Percentiles rank a stretch among this genome's conserved stretches.
Conservation (phyloP, 2,797 vertebrate species). For the Phoxinus dragarum region DNA sequence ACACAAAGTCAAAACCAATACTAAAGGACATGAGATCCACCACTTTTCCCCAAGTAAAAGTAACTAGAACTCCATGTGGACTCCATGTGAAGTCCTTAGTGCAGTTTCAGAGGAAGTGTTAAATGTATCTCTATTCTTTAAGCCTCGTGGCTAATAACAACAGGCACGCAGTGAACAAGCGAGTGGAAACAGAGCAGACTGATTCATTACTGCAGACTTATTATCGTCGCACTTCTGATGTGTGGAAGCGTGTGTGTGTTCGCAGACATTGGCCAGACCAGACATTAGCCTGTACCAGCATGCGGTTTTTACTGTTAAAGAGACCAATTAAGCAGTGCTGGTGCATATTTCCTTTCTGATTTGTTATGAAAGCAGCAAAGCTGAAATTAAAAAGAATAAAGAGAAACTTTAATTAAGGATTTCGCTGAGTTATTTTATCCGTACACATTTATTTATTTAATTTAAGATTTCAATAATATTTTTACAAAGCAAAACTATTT, state of each 20-base stretch:
- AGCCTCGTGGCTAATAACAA: neutral
- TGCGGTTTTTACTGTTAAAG: neutral
- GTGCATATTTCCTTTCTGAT: slow-evolving; percentile 16
- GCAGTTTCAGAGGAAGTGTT: neutral
- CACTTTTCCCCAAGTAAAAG: neutral
- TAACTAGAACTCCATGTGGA: slow-evolving; percentile 1
- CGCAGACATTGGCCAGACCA: neutral
- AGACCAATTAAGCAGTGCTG: slow-evolving; percentile 21
- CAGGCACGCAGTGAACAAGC: neutral
- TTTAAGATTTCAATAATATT: neutral
- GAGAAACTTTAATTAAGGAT: slow-evolving; percentile 12
- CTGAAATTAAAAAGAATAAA: slow-evolving; percentile 25
- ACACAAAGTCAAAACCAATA: slow-evolving; percentile 21
- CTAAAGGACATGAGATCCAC: slow-evolving; percentile 24
- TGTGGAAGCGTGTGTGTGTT: neutral
- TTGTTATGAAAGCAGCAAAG: slow-evolving; percentile 26
- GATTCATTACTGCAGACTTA: slow-evolving; percentile 10
- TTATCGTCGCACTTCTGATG: neutral
- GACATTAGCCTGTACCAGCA: neutral
- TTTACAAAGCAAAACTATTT: neutral
- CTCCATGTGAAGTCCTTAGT: neutral
- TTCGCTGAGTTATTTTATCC: neutral
- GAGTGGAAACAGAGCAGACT: neutral
- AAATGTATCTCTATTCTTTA: neutral
- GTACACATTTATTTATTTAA: neutral